Evolutionary conservation across 2,113 vertebrate genomes (phyloP), one percentile per base, ranked within the genome.

Genomic region (Channa argus): DNA sequence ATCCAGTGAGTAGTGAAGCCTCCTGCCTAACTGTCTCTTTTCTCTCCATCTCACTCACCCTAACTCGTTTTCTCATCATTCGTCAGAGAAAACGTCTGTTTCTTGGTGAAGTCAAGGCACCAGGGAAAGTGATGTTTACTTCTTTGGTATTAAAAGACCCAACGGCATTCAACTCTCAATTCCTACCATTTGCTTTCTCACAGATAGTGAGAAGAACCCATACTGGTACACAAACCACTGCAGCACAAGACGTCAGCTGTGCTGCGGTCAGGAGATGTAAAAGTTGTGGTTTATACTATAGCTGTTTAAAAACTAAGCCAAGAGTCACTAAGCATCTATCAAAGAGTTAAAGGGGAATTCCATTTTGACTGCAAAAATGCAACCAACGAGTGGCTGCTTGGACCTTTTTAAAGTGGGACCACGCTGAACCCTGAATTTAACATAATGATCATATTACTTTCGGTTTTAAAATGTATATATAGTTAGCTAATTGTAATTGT

Each of bases 21-120:
- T 24, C 15, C 34, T 38, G n/a, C 13, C 39, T 41, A 4, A 45
- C 46, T 36, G 11, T 43, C 12, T 70, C 15, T 39, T 34, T 75
- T 63, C 10, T 62, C 63, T 70, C 3, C 80, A 80, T 80, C 77
- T 54, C 72, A 86, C 74, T 72, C 68, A 64, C 9, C 61, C 74
- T 55, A 65, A 67, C 60, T 76, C 70, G 66, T 51, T 71, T 51
- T 52, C 33, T 64, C 38, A 56, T 39, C 55, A 39, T 58, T 73
- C 50, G 63, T 44, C 8, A 59, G 52, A 37, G 43, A 80, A 41
- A 55, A 38, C 11, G 15, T 63, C 49, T 33, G 10, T 47, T 66
- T 64, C 62, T 41, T 55, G 58, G 50, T 71, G 45, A 66, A 86
- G 49, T 70, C 72, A 56, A 76, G 15, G 5, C 63, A 70, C 55